Conservation (phyloP, 2,888 invertebrate species). For the Unio delphinus region DNA sequence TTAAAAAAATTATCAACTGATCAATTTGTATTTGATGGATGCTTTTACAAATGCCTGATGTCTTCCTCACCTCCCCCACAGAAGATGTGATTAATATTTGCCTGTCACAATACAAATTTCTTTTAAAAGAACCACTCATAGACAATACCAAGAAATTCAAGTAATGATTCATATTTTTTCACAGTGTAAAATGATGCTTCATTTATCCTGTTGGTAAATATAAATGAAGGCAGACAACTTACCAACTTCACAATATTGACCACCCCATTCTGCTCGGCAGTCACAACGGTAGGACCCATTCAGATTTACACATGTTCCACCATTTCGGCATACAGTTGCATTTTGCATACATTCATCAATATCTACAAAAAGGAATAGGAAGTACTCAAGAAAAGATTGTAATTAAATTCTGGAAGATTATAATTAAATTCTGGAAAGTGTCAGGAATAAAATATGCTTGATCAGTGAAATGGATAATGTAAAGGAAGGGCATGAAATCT, state of each 20-base stretch:
- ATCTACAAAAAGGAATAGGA: slow-evolving; percentile 8
- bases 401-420: too few relatives aligned
- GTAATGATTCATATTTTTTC: neutral
- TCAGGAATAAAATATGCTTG: too few relatives aligned
- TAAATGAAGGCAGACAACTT: neutral
- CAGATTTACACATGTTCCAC: slow-evolving; percentile 23
- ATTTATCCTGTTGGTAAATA: neutral
- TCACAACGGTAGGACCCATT: slow-evolving; percentile 20
- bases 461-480: too few relatives aligned
- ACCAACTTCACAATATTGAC: slow-evolving; percentile 22
- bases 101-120: slow-evolving; percentile 8
- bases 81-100: neutral
- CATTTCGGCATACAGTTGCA: slow-evolving; percentile 21
- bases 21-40: too few relatives aligned
- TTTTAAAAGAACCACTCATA: slow-evolving; percentile 6
- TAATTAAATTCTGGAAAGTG: too few relatives aligned
- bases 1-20: too few relatives aligned
- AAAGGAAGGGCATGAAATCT: too few relatives aligned
- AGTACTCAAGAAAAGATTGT: neutral
- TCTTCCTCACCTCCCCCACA: too few relatives aligned
- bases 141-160: slow-evolving; percentile 8
- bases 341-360: slow-evolving; percentile 22
- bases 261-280: slow-evolving; percentile 17
- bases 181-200: neutral
- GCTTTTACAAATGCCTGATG: too few relatives aligned